Evolutionary conservation across 2,888 invertebrate species (phyloP).

Genomic region (Lottia gigantea): DNA sequence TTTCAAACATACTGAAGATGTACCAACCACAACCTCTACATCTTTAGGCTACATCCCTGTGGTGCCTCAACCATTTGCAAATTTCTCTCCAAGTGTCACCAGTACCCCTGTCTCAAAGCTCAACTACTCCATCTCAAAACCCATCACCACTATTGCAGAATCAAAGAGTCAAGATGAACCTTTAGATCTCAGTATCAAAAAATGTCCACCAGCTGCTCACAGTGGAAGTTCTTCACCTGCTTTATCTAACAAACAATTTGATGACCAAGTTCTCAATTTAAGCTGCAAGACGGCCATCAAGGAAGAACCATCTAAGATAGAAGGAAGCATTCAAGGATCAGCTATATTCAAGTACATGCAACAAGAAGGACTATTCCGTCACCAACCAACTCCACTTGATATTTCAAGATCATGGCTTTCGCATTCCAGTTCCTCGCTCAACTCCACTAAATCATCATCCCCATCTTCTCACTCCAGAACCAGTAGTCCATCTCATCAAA

Average conservation of each 20-base stretch:
- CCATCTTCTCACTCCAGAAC: conserved; percentile 31
- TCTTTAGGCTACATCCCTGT: conserved; percentile 60
- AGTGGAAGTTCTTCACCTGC: conserved; percentile 57
- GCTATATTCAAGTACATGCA: conserved; percentile 65
- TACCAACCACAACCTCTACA: conserved; percentile 17
- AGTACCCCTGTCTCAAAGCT: conserved; percentile 19
- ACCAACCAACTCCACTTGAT: conserved; percentile 32
- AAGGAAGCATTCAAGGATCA: conserved; percentile 44
- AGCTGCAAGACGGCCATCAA: conserved; percentile 73
- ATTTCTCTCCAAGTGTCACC: conserved; percentile 18
- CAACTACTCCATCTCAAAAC: conserved; percentile 35
- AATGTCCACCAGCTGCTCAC: conserved; percentile 49
- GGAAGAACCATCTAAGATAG: conserved; percentile 33
- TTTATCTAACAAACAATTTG: conserved; percentile 64
- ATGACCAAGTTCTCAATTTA: conserved; percentile 80
- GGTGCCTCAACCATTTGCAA: conserved; percentile 54
- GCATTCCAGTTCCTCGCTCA: conserved; percentile 27
- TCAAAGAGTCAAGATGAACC: conserved; percentile 70
- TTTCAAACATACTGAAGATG: conserved; percentile 39
- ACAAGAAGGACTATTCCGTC: conserved; percentile 55
- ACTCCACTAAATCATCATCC: conserved; percentile 33
- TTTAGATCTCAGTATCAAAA: conserved; percentile 87
- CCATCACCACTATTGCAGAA: conserved; percentile 3
- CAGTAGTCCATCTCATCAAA: conserved; percentile 18
- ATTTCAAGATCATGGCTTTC: conserved; percentile 19